Conservation (phyloP, 2,888 invertebrate genomes). For the Macrosoma leucophasiata region DNA sequence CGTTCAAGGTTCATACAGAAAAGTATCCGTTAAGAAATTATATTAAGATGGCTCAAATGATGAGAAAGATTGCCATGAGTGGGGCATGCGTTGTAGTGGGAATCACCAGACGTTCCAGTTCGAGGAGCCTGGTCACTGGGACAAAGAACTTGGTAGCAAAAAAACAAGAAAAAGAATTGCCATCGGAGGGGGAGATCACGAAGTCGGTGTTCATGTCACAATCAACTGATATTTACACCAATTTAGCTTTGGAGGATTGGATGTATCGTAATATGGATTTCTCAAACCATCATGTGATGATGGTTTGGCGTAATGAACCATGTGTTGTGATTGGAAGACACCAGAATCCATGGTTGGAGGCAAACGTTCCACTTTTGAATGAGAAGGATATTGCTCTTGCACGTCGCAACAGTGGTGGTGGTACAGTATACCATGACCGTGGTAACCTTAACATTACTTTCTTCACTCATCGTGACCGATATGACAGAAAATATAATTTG, state of each 20-base stretch:
- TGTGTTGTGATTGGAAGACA: constrained; percentile 97
- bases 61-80: constrained; percentile 57
- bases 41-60: constrained; percentile 63
- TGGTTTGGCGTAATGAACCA: constrained; percentile 95
- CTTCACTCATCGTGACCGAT: constrained; percentile 87
- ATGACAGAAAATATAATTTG: constrained; percentile 91
- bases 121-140: constrained; percentile 45
- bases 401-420: constrained; percentile 95
- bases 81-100: constrained; percentile 57
- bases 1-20: constrained; percentile 63
- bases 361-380: constrained; percentile 81
- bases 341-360: constrained; percentile 97
- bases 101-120: constrained; percentile 52
- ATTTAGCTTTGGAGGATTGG: constrained; percentile 98
- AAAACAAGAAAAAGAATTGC: constrained; percentile 43
- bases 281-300: constrained; percentile 86
- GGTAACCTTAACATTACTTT: constrained; percentile 96
- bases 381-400: constrained; percentile 84
- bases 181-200: constrained; percentile 74
- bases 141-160: constrained; percentile 39
- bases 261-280: constrained; percentile 92
- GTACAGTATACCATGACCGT: constrained; percentile 96
- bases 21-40: constrained; percentile 54
- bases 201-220: constrained; percentile 95
- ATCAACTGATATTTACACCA: constrained; percentile 92